phyloP scores from a whole-genome alignment of 1,140 invertebrate species.

The Leucophenga varia region DNA sequence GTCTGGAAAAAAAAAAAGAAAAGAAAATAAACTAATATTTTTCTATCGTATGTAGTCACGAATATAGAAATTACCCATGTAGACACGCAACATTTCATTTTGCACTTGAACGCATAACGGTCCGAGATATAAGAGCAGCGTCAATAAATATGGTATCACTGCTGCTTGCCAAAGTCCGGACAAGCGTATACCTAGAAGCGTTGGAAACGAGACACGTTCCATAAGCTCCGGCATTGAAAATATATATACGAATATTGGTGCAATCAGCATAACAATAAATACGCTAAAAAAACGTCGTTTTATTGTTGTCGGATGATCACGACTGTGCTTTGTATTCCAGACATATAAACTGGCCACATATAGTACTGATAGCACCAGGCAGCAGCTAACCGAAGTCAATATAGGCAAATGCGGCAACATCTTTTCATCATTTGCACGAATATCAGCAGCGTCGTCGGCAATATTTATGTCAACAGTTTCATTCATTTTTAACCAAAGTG shows the following conservation, averaged over 20 bases:
- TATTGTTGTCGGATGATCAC: constrained; percentile 86
- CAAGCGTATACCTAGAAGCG: constrained; percentile 75
- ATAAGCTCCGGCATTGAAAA: constrained; percentile 65
- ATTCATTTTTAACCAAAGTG: too few species aligned
- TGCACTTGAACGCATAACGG: constrained; percentile 73
- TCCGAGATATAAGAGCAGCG: constrained; percentile 82
- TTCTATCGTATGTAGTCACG: too few species aligned
- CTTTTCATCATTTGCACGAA: constrained; percentile 4
- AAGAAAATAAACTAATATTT: too few species aligned
- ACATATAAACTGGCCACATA: constrained; percentile 84
- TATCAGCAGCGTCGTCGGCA: too few species aligned
- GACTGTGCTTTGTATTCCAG: constrained; percentile 74
- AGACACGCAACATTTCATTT: constrained; percentile 69
- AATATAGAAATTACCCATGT: constrained; percentile 69
- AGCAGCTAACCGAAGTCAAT: constrained; percentile 60
- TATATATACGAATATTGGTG: constrained; percentile 74
- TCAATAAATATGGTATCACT: constrained; percentile 76
- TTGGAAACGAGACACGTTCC: constrained; percentile 65
- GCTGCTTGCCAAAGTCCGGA: constrained; percentile 73
- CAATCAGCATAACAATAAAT: constrained; percentile 74
- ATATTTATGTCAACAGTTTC: too few species aligned
- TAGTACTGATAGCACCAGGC: constrained; percentile 69
- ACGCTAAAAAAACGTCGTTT: constrained; percentile 86
- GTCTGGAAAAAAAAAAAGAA: constrained; percentile 60
- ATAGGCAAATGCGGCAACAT: constrained; percentile 34